These are phyloP conservation scores for Branchinecta lynchi DNA, from an alignment of 1,140 invertebrate species.

Conservation along the genomic window DNA sequence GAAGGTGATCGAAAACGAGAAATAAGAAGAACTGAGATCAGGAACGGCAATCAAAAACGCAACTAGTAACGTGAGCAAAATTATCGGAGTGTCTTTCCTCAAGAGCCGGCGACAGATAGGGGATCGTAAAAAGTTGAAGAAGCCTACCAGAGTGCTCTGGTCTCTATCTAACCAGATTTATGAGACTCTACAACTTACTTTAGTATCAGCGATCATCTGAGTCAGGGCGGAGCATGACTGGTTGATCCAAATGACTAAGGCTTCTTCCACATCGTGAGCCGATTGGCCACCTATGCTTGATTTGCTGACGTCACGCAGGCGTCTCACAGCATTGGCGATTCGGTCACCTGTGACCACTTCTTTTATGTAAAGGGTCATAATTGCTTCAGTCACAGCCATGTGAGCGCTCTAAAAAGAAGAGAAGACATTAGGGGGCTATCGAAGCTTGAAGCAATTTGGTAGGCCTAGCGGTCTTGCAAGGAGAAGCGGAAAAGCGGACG, in stretches of 20 bases:
- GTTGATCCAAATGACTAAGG: constrained; percentile 78
- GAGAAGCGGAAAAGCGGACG: too few relatives aligned
- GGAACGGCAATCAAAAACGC: too few relatives aligned
- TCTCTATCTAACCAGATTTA: too few relatives aligned
- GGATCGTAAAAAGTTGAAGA: too few relatives aligned
- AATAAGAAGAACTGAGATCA: too few relatives aligned
- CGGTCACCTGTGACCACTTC: constrained; percentile 80
- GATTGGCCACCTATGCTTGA: constrained; percentile 28
- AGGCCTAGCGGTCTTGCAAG: too few relatives aligned
- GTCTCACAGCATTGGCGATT: constrained; percentile 63
- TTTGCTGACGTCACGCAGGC: constrained; percentile 41
- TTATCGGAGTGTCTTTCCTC: too few relatives aligned
- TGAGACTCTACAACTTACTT: background rate
- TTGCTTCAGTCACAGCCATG: constrained; percentile 87
- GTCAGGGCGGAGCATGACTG: constrained; percentile 62
- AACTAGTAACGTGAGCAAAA: too few relatives aligned
- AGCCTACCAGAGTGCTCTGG: too few relatives aligned
- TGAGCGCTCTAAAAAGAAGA: constrained; percentile 62
- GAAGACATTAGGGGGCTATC: background rate
- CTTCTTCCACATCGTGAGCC: constrained; percentile 58
- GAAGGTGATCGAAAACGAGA: too few relatives aligned
- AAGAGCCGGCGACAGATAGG: too few relatives aligned
- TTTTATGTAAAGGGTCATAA: constrained; percentile 87
- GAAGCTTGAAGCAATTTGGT: too few relatives aligned
- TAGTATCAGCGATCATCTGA: constrained; percentile 19